Conservation (phyloP, 2,797 vertebrate species). For the Allobates femoralis region DNA sequence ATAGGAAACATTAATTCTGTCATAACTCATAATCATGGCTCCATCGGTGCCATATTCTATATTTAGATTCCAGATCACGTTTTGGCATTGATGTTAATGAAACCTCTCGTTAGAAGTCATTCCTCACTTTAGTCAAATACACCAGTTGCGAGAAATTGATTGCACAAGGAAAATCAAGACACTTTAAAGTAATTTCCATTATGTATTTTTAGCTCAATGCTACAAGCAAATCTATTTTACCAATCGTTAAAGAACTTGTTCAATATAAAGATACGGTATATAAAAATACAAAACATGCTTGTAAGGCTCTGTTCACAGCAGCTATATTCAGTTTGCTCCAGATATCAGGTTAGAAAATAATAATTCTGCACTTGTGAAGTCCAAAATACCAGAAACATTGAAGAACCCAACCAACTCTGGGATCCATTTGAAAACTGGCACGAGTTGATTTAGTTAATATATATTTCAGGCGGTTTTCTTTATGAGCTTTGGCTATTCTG, state of each 20-base stretch:
- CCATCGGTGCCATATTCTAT: slow-evolving; percentile 9
- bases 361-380: too few species aligned
- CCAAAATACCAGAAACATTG: too few species aligned
- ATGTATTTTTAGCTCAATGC: neutral
- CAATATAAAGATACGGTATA: too few species aligned
- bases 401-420: neutral
- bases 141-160: neutral
- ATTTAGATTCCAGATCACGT: neutral
- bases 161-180: neutral
- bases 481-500: neutral
- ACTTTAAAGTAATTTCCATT: neutral
- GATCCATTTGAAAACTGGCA: neutral
- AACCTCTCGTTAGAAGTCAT: slow-evolving; percentile 10
- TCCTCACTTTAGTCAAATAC: neutral
- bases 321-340: too few species aligned
- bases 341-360: too few species aligned
- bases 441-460: neutral
- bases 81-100: slow-evolving; percentile 20
- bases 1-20: neutral
- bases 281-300: too few species aligned
- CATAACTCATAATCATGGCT: neutral
- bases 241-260: too few species aligned
- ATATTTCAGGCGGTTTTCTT: neutral
- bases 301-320: too few species aligned
- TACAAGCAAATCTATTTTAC: too few species aligned